phyloP scores from a whole-genome alignment of 2,113 vertebrate species.

The Malurus elegans region DNA sequence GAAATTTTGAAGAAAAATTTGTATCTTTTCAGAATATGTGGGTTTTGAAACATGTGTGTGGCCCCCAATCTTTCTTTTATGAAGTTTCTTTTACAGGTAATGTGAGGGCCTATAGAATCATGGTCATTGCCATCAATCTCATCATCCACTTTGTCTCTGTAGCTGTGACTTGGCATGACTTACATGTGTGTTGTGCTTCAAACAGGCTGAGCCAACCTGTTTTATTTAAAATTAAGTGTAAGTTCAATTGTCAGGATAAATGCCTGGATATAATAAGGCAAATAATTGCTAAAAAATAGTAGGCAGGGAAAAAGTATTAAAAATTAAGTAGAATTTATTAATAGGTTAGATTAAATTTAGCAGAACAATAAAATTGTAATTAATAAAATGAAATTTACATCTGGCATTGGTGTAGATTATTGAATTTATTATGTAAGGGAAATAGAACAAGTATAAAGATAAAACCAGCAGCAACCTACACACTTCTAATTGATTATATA shows the following conservation, averaged over 20 bases:
- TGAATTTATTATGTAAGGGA: not conserved
- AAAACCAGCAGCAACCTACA: not conserved
- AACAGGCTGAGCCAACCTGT: not conserved
- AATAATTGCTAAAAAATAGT: not conserved
- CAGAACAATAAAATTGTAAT: not conserved
- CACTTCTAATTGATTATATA: not conserved
- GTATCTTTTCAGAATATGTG: not conserved
- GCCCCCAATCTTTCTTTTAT: not conserved
- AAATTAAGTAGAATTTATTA: not conserved
- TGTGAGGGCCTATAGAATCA: not conserved
- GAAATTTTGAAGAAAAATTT: not conserved
- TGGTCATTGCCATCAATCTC: not conserved
- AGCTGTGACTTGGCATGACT: not conserved
- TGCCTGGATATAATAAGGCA: not conserved
- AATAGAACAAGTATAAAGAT: not conserved
- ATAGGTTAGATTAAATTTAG: not conserved
- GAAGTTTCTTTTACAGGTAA: not conserved
- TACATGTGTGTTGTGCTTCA: not conserved
- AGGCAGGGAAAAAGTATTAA: not conserved
- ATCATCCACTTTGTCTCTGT: not conserved
- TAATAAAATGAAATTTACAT: not conserved
- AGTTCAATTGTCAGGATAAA: not conserved
- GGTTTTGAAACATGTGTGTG: accelerated
- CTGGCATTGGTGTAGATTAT: not conserved
- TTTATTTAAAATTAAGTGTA: not conserved